A percentile compares a stretch with the other conserved stretches of the same genome.
phyloP scores from a whole-genome alignment of 2,113 vertebrate genomes.

The Oreochromis niloticus region DNA sequence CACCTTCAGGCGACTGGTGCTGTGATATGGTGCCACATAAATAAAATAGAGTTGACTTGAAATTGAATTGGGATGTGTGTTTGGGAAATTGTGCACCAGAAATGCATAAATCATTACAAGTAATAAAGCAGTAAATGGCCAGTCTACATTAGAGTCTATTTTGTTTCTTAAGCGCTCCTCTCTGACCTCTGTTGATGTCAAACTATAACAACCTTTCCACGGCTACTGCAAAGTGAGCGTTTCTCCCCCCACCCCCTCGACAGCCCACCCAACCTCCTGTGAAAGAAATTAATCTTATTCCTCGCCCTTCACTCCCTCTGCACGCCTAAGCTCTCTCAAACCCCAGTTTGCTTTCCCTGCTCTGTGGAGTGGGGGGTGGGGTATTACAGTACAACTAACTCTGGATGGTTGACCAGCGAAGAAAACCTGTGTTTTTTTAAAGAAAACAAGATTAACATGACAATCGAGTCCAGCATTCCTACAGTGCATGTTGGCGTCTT shows the following conservation, averaged over 20 bases:
- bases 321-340: constrained; percentile 58
- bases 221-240: constrained; percentile 43
- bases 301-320: constrained; percentile 62
- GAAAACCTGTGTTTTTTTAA: neutral
- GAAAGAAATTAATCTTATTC: constrained; percentile 72
- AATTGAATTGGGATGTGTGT: neutral
- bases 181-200: constrained; percentile 2
- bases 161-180: neutral
- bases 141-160: neutral
- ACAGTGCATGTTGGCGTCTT: neutral
- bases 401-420: constrained; percentile 28
- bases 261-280: constrained; percentile 42
- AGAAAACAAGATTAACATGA: constrained; percentile 11
- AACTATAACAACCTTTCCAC: constrained; percentile 2
- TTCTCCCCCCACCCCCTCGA: constrained; percentile 13
- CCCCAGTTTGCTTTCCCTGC: constrained; percentile 33
- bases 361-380: constrained; percentile 38
- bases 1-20: neutral
- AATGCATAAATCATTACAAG: neutral
- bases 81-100: neutral
- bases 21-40: neutral
- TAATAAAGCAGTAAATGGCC: neutral
- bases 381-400: constrained; percentile 40
- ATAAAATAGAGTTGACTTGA: neutral
- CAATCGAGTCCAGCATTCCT: neutral